phyloP scores from a whole-genome alignment of 2,113 vertebrate species.

The Chrysochloris asiatica region DNA sequence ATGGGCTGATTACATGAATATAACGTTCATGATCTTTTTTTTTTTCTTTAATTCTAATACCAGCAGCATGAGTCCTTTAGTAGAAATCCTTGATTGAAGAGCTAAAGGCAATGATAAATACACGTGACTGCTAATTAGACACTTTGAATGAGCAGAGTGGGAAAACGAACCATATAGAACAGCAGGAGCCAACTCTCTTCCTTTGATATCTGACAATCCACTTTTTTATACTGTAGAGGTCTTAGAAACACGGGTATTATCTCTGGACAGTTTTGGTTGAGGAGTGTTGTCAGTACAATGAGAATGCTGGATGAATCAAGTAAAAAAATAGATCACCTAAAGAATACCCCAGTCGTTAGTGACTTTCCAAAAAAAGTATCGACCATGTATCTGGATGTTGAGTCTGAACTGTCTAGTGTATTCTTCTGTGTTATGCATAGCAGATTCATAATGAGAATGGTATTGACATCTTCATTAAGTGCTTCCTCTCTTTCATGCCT shows the following conservation, averaged over 20 bases:
- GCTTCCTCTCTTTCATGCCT: slow-evolving; percentile 63
- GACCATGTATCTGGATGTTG: slow-evolving; percentile 75
- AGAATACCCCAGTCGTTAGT: slow-evolving; percentile 74
- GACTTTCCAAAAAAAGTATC: slow-evolving; percentile 75
- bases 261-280: slow-evolving; percentile 83
- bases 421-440: slow-evolving; percentile 64
- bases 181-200: slow-evolving; percentile 53
- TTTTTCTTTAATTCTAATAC: slow-evolving; percentile 69
- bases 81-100: slow-evolving; percentile 78
- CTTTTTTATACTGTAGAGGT: slow-evolving; percentile 77
- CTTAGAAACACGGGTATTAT: slow-evolving; percentile 54
- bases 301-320: slow-evolving; percentile 80
- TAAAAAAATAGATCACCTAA: slow-evolving; percentile 80
- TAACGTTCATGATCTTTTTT: slow-evolving; percentile 60
- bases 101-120: slow-evolving; percentile 71
- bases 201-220: slow-evolving; percentile 76
- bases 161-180: slow-evolving; percentile 37
- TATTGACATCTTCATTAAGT: slow-evolving; percentile 79
- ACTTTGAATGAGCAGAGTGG: slow-evolving; percentile 52
- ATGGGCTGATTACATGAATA: slow-evolving; percentile 77
- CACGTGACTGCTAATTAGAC: slow-evolving; percentile 77
- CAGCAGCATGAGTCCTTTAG: slow-evolving; percentile 77
- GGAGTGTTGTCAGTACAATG: slow-evolving; percentile 79
- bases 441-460: slow-evolving; percentile 71
- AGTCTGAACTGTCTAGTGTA: slow-evolving; percentile 60